These are phyloP conservation scores for Grus americana DNA, from an alignment of 2,113 vertebrate species.

Conservation along the genomic window DNA sequence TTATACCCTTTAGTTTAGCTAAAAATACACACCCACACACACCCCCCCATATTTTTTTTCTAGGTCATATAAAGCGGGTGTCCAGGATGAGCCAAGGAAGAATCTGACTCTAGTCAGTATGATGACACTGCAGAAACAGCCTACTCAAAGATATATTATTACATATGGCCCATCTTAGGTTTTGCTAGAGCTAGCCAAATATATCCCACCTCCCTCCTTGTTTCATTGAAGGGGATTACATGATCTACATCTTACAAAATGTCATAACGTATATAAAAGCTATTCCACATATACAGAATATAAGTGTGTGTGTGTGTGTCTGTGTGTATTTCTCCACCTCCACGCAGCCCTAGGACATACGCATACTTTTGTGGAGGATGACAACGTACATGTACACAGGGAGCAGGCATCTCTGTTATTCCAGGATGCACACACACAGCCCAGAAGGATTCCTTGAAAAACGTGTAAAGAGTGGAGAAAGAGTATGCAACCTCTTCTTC, in stretches of 20 bases:
- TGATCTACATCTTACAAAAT: slow-evolving; percentile 16
- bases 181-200: slow-evolving; percentile 67
- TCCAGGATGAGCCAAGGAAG: slow-evolving; percentile 75
- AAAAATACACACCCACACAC: slow-evolving; percentile 75
- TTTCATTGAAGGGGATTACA: slow-evolving; percentile 55
- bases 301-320: neutral
- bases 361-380: neutral
- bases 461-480: neutral
- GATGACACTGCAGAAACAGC: slow-evolving; percentile 79
- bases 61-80: slow-evolving; percentile 75
- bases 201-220: slow-evolving; percentile 44
- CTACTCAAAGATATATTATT: slow-evolving; percentile 77
- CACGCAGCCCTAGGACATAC: neutral
- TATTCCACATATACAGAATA: neutral
- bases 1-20: slow-evolving; percentile 73
- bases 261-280: neutral
- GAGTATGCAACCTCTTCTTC: neutral
- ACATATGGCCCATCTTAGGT: slow-evolving; percentile 64
- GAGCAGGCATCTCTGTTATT: neutral
- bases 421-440: neutral
- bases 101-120: slow-evolving; percentile 78
- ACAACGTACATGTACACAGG: neutral
- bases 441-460: neutral
- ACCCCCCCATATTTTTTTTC: slow-evolving; percentile 70
- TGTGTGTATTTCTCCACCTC: neutral